Evolutionary conservation across 2,113 vertebrate species (phyloP).

Genomic region (Neotoma lepida): DNA sequence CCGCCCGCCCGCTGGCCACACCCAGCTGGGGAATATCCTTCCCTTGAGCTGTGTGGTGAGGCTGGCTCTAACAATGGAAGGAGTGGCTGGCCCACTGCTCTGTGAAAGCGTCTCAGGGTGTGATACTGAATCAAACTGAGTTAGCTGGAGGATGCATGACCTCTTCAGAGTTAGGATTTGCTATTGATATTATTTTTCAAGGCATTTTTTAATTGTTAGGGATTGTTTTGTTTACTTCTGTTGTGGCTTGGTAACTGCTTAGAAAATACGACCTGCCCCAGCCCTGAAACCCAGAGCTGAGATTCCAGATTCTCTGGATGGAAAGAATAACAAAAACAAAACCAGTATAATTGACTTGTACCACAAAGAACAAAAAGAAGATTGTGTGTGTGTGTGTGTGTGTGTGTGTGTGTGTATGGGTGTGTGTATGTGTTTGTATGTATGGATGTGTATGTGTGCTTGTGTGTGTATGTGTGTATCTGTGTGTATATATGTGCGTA

Average conservation of each 20-base stretch:
- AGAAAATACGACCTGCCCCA: conserved; percentile 70
- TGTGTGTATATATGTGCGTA: fast-evolving
- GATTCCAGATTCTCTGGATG: conserved; percentile 62
- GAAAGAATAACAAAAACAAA: conserved; percentile 79
- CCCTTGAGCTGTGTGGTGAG: not conserved
- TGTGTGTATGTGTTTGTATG: not conserved
- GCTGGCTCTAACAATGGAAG: not conserved
- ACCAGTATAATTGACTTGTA: conserved; percentile 40
- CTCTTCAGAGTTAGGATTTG: conserved; percentile 40
- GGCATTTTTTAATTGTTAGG: conserved; percentile 33
- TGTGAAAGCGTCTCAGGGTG: not conserved
- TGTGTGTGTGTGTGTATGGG: not conserved
- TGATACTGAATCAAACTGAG: conserved; percentile 34
- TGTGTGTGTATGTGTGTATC: fast-evolving
- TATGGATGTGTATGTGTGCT: not conserved
- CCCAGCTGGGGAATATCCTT: not conserved
- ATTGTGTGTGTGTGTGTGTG: not conserved
- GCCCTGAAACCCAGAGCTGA: conserved; percentile 63
- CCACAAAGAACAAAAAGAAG: conserved; percentile 54
- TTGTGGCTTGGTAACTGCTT: conserved; percentile 65
- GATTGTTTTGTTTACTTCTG: conserved; percentile 49
- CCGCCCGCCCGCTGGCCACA: not conserved
- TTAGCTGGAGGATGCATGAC: not conserved
- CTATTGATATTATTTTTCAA: conserved; percentile 59
- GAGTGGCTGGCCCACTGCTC: not conserved